These are phyloP conservation scores for Mantis religiosa DNA, from an alignment of 2,888 invertebrate genomes.

Conservation along the genomic window DNA sequence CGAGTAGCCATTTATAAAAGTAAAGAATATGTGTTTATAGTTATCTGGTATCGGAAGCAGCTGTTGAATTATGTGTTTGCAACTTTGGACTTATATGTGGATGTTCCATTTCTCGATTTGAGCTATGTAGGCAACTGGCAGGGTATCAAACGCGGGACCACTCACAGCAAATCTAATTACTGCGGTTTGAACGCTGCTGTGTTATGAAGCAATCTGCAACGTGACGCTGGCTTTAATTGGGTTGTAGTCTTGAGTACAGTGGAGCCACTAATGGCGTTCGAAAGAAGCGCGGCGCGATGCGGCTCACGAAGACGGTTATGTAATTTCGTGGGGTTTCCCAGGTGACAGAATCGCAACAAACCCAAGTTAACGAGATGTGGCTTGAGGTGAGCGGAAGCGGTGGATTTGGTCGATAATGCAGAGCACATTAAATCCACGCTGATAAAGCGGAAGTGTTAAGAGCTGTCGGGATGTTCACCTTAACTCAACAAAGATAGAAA, in stretches of 20 bases:
- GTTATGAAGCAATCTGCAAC: neutral
- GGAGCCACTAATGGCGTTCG: neutral
- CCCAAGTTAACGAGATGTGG: neutral
- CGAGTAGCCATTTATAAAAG: no score
- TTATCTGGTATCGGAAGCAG: no score
- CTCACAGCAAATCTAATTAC: neutral
- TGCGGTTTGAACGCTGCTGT: neutral
- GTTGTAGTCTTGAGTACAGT: neutral
- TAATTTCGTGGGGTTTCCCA: neutral
- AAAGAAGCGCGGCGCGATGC: neutral
- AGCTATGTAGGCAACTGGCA: neutral
- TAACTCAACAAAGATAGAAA: neutral
- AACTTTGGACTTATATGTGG: no score
- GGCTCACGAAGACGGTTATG: neutral
- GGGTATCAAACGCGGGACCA: neutral
- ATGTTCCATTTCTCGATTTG: no score
- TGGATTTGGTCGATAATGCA: neutral
- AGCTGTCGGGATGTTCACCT: neutral
- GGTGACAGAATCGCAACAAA: neutral
- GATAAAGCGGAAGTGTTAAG: neutral
- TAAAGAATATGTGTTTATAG: no score
- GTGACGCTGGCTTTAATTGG: neutral
- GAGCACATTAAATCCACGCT: neutral
- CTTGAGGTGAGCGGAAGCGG: neutral
- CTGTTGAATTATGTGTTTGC: no score